Percentiles rank a stretch among this genome's conserved stretches.
Conservation (phyloP, 2,888 invertebrate species). For the Dendrolimus houi region DNA sequence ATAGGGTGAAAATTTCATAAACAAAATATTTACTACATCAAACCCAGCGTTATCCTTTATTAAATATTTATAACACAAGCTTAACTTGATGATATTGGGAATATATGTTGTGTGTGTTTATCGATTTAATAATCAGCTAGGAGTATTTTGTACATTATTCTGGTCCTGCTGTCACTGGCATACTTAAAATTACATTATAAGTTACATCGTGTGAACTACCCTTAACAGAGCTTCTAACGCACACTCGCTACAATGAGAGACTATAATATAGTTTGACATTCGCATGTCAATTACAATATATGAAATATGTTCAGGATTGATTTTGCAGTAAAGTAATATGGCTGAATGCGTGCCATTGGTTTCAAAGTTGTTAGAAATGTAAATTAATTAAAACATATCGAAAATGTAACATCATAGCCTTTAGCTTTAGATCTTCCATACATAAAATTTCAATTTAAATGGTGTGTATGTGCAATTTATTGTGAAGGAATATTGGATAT, state of each 20-base stretch:
- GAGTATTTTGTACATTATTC: too few relatives aligned
- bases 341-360: constrained; percentile 66
- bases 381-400: constrained; percentile 69
- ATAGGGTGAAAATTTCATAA: too few relatives aligned
- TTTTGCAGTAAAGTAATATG: constrained; percentile 23
- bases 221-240: background rate
- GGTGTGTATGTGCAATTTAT: constrained; percentile 42
- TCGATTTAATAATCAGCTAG: too few relatives aligned
- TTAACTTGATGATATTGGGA: too few relatives aligned
- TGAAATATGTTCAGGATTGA: background rate
- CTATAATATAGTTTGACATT: background rate
- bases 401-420: constrained; percentile 68
- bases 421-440: constrained; percentile 73
- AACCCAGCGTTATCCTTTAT: too few relatives aligned
- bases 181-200: constrained; percentile 23
- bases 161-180: too few relatives aligned
- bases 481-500: too few relatives aligned
- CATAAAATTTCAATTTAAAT: constrained; percentile 43
- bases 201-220: too few relatives aligned
- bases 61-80: too few relatives aligned
- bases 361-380: constrained; percentile 58
- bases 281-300: constrained; percentile 4
- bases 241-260: background rate
- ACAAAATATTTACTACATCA: too few relatives aligned
- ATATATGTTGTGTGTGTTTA: too few relatives aligned